A percentile compares a stretch with the other conserved stretches of the same genome.
These are phyloP conservation scores for Sialis fuliginosa DNA, from an alignment of 2,888 invertebrate species.

Conservation along the genomic window DNA sequence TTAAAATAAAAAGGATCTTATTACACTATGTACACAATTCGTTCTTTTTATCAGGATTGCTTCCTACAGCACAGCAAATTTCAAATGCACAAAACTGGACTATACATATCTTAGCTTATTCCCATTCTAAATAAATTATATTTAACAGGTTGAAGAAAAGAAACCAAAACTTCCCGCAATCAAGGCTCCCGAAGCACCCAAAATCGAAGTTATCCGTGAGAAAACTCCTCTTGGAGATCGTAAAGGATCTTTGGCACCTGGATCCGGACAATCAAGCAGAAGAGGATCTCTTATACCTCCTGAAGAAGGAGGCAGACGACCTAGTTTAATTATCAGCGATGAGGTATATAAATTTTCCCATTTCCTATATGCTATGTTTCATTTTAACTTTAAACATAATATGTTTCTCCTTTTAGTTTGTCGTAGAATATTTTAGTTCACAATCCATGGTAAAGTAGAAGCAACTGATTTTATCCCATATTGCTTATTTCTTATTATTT, in stretches of 20 bases:
- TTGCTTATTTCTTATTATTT: no score
- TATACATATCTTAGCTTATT: no score
- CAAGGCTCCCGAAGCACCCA: constrained; percentile 57
- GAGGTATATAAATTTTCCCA: constrained; percentile 51
- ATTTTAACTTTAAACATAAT: no score
- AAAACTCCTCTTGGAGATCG: constrained; percentile 43
- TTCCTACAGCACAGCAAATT: no score
- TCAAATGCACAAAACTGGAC: no score
- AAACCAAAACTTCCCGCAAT: constrained; percentile 43
- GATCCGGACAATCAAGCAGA: constrained; percentile 42
- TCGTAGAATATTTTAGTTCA: not conserved
- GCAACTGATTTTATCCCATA: not conserved
- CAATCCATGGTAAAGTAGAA: not conserved
- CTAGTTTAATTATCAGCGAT: constrained; percentile 82
- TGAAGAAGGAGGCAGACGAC: constrained; percentile 70
- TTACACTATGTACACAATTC: no score
- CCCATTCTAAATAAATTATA: not conserved
- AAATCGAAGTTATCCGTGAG: constrained; percentile 75
- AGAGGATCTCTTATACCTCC: constrained; percentile 81
- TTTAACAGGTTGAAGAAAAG: constrained; percentile 6
- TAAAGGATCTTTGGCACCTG: constrained; percentile 44
- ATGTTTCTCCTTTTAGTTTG: not conserved
- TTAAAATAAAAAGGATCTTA: no score
- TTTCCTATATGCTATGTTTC: no score
- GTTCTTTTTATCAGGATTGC: no score